A percentile compares a stretch with the other conserved stretches of the same genome.
Conservation (phyloP, 2,797 vertebrate genomes). For the Picus viridis region DNA sequence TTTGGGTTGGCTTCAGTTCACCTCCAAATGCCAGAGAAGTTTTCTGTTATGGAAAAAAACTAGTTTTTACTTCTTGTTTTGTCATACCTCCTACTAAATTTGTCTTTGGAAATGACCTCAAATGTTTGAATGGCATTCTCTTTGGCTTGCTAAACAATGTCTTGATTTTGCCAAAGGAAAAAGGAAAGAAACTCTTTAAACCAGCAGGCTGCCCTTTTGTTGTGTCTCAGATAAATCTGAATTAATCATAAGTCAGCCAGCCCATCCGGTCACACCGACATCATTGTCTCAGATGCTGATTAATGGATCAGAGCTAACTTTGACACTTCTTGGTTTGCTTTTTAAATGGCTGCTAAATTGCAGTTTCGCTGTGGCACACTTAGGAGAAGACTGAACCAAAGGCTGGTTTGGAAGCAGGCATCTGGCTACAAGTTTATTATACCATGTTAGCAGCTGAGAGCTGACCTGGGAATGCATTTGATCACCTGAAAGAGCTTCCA, state of each 20-base stretch:
- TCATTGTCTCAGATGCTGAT: slow-evolving; percentile 76
- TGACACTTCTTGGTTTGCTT: slow-evolving; percentile 70
- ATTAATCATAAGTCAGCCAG: slow-evolving; percentile 71
- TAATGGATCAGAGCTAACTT: slow-evolving; percentile 77
- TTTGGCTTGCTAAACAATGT: slow-evolving; percentile 74
- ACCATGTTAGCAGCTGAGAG: background rate
- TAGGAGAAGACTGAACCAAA: background rate
- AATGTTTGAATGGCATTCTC: slow-evolving; percentile 55
- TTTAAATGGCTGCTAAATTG: slow-evolving; percentile 21
- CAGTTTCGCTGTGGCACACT: background rate
- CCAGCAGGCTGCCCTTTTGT: slow-evolving; percentile 71
- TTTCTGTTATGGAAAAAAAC: background rate
- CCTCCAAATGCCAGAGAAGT: background rate
- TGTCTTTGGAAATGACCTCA: slow-evolving; percentile 74
- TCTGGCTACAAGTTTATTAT: background rate
- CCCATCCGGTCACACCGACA: slow-evolving; percentile 72
- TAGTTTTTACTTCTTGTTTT: background rate
- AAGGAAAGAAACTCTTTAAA: slow-evolving; percentile 76
- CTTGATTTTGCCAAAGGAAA: slow-evolving; percentile 73
- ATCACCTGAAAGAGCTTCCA: background rate
- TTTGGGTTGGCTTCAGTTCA: background rate
- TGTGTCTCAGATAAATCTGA: slow-evolving; percentile 74
- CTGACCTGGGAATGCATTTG: background rate
- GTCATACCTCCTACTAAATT: background rate
- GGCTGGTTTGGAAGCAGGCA: background rate